Base-by-base conservation (phyloP, 2,797 vertebrate genomes). In the Mastacembelus armatus region DNA sequence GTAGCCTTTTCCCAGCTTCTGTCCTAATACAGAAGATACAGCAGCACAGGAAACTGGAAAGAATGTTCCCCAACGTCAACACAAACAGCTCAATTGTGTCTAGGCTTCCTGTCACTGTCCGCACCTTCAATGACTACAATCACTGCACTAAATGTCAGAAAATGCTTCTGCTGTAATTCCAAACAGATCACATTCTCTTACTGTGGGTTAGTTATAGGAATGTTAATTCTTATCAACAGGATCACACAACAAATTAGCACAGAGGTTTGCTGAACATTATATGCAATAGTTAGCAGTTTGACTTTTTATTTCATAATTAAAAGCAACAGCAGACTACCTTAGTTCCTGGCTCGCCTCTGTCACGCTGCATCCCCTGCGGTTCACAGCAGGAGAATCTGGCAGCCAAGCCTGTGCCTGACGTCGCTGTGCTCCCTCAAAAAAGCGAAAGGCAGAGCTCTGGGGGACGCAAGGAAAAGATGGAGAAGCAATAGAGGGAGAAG, bases 281-380 rank as follows among this genome's bases (percentile, higher is more conserved):
- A 32, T 18, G 40, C 2, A 33, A 58, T 0, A 48, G 7, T n/a
- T 52, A 1, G 51, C 2, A 63, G 7, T 18, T 14, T 38, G 14
- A 61, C 6, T 49, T 47, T 3, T 33, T 7, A 39, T 18, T 18
- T 0, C 58, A 56, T 7, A 59, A 43, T 21, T 11, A 58, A 33
- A 18, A 45, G 50, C 15, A 47, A n/a, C 2, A 33, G 26, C 0
- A 48, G 72, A 81, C 43, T 92, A 98, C 96, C 96, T 98, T 77
- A 93, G 93, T 58, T 91, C 94, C 68, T 91, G 93, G 59, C 88
- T 86, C 8, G 86, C 74, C 71, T 82, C 87, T 1, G 89, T 78
- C 56, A 91, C 85, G 71, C 86, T 85, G 70, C 62, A 87, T 57
- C 88, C 86, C 69, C 92, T 91, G 55, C 77, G 87, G 77, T 84